Evolutionary conservation across 2,113 vertebrate genomes (phyloP).

Genomic region (Carettochelys insculpta): DNA sequence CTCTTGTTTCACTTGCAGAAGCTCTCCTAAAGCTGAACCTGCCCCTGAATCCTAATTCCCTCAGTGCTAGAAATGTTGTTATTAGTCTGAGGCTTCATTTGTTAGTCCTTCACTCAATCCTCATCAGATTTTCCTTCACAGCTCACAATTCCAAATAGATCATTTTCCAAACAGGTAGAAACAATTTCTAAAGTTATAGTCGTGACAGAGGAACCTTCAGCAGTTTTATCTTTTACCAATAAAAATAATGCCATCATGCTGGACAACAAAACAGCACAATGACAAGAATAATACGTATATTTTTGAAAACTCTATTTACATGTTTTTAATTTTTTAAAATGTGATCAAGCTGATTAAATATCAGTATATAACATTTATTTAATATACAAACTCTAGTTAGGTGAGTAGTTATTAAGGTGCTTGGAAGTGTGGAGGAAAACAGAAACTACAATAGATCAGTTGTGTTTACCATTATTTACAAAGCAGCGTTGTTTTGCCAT

Average conservation of each 20-base stretch:
- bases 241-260: neutral
- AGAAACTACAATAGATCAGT: constrained; percentile 1
- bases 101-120: neutral
- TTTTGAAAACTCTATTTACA: constrained; percentile 65
- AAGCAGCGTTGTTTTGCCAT: neutral
- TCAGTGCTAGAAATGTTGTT: neutral
- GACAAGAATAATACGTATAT: neutral
- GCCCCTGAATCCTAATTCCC: neutral
- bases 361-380: constrained; percentile 48
- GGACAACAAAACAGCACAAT: constrained; percentile 5
- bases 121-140: constrained; percentile 19
- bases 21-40: neutral
- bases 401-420: constrained; percentile 69
- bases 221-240: constrained; percentile 35
- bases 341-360: constrained; percentile 53
- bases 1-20: neutral
- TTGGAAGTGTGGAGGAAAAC: constrained; percentile 44
- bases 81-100: neutral
- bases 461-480: constrained; percentile 23
- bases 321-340: constrained; percentile 24
- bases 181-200: neutral
- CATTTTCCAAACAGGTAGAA: constrained; percentile 20
- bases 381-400: constrained; percentile 56
- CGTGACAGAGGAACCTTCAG: constrained; percentile 36
- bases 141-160: constrained; percentile 40